Evolutionary conservation across 2,113 vertebrate genomes (phyloP), one percentile per base, ranked within the genome.

Genomic region (Amia ocellicauda): DNA sequence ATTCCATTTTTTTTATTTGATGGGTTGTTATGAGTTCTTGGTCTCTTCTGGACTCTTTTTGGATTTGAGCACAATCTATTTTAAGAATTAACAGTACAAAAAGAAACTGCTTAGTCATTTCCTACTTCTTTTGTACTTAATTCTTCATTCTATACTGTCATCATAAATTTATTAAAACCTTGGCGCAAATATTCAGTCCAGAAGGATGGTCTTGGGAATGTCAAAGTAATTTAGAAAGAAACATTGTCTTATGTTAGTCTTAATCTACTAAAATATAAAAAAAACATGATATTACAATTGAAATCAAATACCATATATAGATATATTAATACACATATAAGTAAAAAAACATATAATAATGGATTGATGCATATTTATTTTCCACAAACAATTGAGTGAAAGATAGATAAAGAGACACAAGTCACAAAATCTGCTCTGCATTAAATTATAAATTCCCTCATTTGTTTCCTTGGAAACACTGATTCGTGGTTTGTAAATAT

Each of bases 61-160:
- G 43, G 40, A 36, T 47, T 14, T n/a, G 58, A 65, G 28, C 19
- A 2, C 45, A 58, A 49, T 52, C 55, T 66, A 66, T 66, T 66
- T 58, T 55, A 50, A 22, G 63, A 66, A 54, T 43, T 58, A 43
- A 66, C 54, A 58, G 28, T 50, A 43, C 63, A 59, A 36, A 58
- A 66, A 24, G 28, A 40, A 9, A 62, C 16, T 58, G 54, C 63
- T 66, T 66, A 58, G 27, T 66, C 43, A 58, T 58, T 58, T 9
- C 28, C 3, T 26, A 43, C 43, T 57, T 28, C 54, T 64, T 58
- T 51, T 58, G 56, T 50, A 41, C 27, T 4, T 27, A 20, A 26
- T 45, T 52, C 63, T 58, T 66, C 63, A 58, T 66, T 64, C 63
- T 20, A 19, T 7, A 24, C 20, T 14, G 63, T 10, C 23, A 26